A percentile compares a stretch with the other conserved stretches of the same genome.
phyloP scores from a whole-genome alignment of 1,140 invertebrate genomes.

The Apis laboriosa region DNA sequence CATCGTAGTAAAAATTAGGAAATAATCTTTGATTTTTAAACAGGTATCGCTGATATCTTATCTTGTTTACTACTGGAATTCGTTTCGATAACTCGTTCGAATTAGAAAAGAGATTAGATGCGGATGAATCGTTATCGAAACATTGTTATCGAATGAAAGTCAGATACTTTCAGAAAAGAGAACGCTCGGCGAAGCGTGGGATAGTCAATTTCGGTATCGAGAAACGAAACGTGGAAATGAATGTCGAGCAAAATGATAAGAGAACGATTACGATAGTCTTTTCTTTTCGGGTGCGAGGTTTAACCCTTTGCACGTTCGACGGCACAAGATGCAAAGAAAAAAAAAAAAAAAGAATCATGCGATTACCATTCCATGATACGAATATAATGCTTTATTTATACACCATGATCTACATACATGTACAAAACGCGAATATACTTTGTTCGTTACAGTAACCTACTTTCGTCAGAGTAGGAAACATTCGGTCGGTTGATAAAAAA shows the following conservation, averaged over 20 bases:
- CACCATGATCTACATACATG: conserved; percentile 24
- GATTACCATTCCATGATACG: conserved; percentile 14
- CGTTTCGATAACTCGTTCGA: neutral
- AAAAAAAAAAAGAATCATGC: conserved; percentile 7
- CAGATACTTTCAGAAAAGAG: no score
- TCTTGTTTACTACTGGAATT: conserved; percentile 15
- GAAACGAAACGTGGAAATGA: neutral
- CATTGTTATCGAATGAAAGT: neutral
- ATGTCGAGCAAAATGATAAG: neutral
- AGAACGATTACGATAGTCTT: neutral
- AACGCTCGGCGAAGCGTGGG: no score
- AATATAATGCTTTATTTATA: conserved; percentile 34
- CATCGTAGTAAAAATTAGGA: no score
- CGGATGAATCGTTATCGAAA: neutral
- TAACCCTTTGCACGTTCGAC: conserved; percentile 33
- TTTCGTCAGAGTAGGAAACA: no score
- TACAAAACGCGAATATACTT: conserved; percentile 22
- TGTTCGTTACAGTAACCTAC: neutral
- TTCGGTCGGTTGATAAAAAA: conserved; percentile 5
- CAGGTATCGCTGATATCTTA: conserved; percentile 6
- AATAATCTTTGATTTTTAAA: neutral
- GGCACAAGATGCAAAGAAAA: neutral
- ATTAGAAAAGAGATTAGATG: neutral
- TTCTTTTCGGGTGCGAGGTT: neutral
- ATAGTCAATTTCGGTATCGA: neutral